These are phyloP conservation scores for Chionodraco myersi DNA, from an alignment of 2,113 vertebrate genomes.

Conservation along the genomic window DNA sequence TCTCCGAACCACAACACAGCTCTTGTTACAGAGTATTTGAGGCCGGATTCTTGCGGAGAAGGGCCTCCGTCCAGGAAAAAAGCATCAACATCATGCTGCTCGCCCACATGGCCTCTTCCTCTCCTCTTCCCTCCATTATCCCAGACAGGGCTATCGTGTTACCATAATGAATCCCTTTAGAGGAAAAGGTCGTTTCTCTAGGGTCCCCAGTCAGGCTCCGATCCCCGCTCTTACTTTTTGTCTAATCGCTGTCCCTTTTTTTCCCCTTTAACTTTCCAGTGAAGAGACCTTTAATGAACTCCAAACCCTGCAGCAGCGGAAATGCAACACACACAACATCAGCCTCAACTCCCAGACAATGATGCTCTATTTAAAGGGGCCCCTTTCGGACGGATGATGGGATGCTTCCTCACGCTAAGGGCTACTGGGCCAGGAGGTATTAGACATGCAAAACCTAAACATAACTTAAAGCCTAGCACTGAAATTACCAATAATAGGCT, in stretches of 20 bases:
- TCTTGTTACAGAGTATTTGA: constrained; percentile 60
- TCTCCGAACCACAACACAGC: constrained; percentile 50
- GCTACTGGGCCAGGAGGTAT: constrained; percentile 6
- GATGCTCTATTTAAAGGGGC: constrained; percentile 27
- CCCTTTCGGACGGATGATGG: neutral
- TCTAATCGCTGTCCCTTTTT: constrained; percentile 29
- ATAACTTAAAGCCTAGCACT: constrained; percentile 20
- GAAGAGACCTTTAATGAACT: constrained; percentile 40
- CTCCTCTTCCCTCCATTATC: constrained; percentile 49
- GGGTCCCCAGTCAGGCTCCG: constrained; percentile 42
- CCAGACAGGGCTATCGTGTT: constrained; percentile 75
- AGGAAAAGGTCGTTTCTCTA: constrained; percentile 55
- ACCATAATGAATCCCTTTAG: constrained; percentile 72
- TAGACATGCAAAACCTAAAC: constrained; percentile 29
- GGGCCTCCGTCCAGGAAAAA: constrained; percentile 69
- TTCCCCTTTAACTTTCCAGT: constrained; percentile 15
- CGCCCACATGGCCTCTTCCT: constrained; percentile 57
- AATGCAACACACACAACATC: constrained; percentile 20
- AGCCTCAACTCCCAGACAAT: constrained; percentile 31
- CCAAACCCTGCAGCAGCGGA: constrained; percentile 10
- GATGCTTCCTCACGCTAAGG: constrained; percentile 35
- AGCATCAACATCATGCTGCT: constrained; percentile 59
- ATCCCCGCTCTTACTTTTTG: constrained; percentile 21
- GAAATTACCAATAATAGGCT: constrained; percentile 33
- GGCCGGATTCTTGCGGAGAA: constrained; percentile 53